These are phyloP conservation scores for Scytalopus superciliaris DNA, from an alignment of 2,113 vertebrate genomes.

Conservation along the genomic window DNA sequence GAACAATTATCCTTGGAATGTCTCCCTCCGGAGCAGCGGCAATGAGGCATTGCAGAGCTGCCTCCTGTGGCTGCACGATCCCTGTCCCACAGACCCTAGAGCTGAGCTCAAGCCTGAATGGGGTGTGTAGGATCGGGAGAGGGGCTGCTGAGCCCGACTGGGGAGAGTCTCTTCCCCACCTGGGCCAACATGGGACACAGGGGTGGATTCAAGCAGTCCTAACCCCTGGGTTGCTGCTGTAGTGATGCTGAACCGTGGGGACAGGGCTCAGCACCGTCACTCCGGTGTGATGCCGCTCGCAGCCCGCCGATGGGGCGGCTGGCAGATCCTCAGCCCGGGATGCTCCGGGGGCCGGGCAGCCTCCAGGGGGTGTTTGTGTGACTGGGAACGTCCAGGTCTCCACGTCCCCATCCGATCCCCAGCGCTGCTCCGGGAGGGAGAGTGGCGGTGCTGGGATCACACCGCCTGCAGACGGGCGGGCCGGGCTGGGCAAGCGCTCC, in stretches of 20 bases:
- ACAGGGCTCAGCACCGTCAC: no score
- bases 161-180: neutral
- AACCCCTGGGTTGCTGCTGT: neutral
- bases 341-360: neutral
- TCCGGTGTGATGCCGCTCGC: neutral
- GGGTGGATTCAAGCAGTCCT: neutral
- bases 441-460: accelerated
- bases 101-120: accelerated
- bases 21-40: neutral
- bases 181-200: accelerated
- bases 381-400: neutral
- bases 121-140: accelerated
- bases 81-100: accelerated
- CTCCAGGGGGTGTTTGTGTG: neutral
- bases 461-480: no score
- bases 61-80: accelerated
- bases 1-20: neutral
- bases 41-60: neutral
- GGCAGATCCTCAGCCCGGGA: neutral
- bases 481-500: no score
- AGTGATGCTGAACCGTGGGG: accelerated
- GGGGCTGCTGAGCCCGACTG: neutral
- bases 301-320: neutral
- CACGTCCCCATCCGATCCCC: neutral
- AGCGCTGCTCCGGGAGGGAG: neutral